Conservation (phyloP, 2,888 invertebrate genomes). For the Pycnomerus fuliginosus region DNA sequence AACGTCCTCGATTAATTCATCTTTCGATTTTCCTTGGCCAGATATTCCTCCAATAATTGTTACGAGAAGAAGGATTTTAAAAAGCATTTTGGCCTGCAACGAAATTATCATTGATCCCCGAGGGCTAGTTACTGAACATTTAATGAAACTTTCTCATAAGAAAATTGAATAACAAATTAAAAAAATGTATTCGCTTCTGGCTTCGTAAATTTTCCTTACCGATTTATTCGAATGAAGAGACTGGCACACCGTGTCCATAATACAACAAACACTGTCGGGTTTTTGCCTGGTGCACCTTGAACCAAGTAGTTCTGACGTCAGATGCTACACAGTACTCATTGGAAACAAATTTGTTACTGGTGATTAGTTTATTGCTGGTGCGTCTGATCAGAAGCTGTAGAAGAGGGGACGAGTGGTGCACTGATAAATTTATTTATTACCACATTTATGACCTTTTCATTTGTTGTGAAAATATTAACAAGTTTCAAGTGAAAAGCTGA, state of each 20-base stretch:
- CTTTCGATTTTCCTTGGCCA: constrained; percentile 21
- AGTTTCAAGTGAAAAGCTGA: too few relatives aligned
- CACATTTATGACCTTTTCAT: not conserved
- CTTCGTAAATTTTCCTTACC: too few relatives aligned
- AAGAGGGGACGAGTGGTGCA: constrained; percentile 4
- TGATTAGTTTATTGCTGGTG: not conserved
- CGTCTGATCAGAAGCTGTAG: constrained; percentile 2
- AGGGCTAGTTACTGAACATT: too few relatives aligned
- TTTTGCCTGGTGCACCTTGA: constrained; percentile 22
- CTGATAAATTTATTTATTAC: not conserved
- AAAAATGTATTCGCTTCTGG: too few relatives aligned
- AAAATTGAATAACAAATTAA: too few relatives aligned
- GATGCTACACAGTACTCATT: constrained; percentile 7
- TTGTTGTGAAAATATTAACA: not conserved
- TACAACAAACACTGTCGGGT: constrained; percentile 17
- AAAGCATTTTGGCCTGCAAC: too few relatives aligned
- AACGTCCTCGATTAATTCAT: constrained; percentile 17
- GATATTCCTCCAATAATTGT: too few relatives aligned
- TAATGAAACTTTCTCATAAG: too few relatives aligned
- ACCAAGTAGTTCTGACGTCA: constrained; percentile 15
- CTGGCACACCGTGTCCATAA: too few relatives aligned
- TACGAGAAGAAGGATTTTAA: too few relatives aligned
- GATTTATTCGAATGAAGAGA: too few relatives aligned
- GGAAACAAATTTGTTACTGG: constrained; percentile 3
- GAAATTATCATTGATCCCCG: too few relatives aligned